Percentiles rank a stretch among this genome's conserved stretches.
Conservation (phyloP, 2,113 vertebrate species). For the Boulengeromyrus knoepffleri region DNA sequence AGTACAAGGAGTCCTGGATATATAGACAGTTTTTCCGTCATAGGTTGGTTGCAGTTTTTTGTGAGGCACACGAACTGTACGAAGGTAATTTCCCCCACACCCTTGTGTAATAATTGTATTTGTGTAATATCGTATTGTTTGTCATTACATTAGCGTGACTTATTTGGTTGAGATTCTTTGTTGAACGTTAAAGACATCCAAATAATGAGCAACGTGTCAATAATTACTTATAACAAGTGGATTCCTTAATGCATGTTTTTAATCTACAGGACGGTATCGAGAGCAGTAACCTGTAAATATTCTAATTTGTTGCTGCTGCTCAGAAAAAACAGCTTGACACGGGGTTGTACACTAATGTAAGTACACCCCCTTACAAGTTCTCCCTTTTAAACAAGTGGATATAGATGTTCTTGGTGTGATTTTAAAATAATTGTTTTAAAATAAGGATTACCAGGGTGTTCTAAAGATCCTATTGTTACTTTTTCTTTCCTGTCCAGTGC, state of each 20-base stretch:
- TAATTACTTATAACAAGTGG: not conserved
- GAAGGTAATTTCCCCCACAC: not conserved
- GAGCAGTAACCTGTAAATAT: not conserved
- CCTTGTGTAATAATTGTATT: not conserved
- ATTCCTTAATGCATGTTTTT: not conserved
- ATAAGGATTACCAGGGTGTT: not conserved
- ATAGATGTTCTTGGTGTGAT: not conserved
- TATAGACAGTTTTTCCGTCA: not conserved
- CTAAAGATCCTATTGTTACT: not conserved
- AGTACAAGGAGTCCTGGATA: not conserved
- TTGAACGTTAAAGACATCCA: not conserved
- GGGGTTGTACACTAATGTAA: not conserved
- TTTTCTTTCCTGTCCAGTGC: conserved; percentile 49
- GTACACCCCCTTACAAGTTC: not conserved
- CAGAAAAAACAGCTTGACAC: not conserved
- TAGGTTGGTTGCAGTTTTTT: not conserved
- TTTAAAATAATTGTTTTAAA: not conserved
- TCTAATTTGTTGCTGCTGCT: not conserved
- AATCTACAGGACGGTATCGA: not conserved
- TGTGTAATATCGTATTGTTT: not conserved
- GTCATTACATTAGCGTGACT: not conserved
- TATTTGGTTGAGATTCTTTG: not conserved
- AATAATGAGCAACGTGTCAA: not conserved
- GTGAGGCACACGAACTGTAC: not conserved
- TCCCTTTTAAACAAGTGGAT: not conserved